Evolutionary conservation across 2,888 invertebrate genomes (phyloP).

Genomic region (Matsumyia berberina): DNA sequence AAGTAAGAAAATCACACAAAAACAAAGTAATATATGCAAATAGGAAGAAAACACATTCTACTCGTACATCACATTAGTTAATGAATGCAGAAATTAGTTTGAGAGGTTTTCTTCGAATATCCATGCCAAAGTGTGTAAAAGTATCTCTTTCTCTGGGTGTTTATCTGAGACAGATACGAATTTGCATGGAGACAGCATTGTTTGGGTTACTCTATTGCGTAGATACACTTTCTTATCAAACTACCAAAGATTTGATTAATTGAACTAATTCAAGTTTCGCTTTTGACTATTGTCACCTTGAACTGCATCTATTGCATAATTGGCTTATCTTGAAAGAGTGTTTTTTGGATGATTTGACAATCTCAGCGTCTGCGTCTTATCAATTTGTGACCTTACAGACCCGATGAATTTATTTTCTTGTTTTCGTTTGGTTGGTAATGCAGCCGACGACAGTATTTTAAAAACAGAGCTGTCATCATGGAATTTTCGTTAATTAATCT

Average conservation of each 20-base stretch:
- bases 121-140: background rate
- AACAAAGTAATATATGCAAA: constrained; percentile 28
- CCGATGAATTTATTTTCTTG: constrained; percentile 5
- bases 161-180: constrained; percentile 9
- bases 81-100: constrained; percentile 16
- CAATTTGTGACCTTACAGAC: constrained; percentile 8
- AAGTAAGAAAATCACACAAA: background rate
- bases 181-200: constrained; percentile 30
- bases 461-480: too few species aligned
- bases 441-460: background rate
- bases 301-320: constrained; percentile 21
- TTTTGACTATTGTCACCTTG: background rate
- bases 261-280: background rate
- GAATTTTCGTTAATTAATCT: too few species aligned
- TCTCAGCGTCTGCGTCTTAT: constrained; percentile 6
- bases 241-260: background rate
- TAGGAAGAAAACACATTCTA: constrained; percentile 1
- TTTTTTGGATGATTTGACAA: background rate
- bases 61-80: constrained; percentile 33
- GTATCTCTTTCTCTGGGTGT: background rate
- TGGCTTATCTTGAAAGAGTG: constrained; percentile 6
- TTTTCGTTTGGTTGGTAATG: background rate
- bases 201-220: too few species aligned
- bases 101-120: background rate
- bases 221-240: constrained; percentile 1